These are phyloP conservation scores for Beaufortia kweichowensis DNA, from an alignment of 2,113 vertebrate species.

Conservation along the genomic window DNA sequence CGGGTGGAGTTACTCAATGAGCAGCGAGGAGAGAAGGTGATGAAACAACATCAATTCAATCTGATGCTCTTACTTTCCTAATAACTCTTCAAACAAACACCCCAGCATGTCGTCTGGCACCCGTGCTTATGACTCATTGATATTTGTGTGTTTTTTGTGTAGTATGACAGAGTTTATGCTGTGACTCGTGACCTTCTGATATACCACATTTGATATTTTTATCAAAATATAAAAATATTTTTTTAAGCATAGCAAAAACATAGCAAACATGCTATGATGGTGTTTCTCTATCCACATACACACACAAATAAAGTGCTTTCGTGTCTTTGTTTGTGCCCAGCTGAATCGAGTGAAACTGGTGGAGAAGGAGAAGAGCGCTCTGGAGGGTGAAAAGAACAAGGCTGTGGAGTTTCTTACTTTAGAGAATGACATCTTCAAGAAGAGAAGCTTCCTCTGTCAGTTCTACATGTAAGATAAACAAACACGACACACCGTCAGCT, in stretches of 20 bases:
- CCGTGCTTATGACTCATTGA: no score
- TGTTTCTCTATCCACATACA: no score
- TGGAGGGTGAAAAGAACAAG: conserved; percentile 92
- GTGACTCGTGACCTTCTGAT: no score
- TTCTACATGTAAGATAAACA: conserved; percentile 86
- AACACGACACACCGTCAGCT: neutral
- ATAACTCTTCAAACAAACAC: no score
- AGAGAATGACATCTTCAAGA: conserved; percentile 90
- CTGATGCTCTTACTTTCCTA: neutral
- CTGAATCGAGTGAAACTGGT: conserved; percentile 95
- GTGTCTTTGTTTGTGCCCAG: conserved; percentile 64
- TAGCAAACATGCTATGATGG: no score
- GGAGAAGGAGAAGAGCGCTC: conserved; percentile 93
- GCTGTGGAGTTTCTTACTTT: conserved; percentile 90
- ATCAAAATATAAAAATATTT: no score
- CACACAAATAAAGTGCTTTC: no score
- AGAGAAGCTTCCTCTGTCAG: conserved; percentile 86
- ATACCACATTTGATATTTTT: no score
- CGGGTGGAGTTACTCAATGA: conserved; percentile 91
- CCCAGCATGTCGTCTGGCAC: no score
- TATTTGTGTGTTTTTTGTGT: no score
- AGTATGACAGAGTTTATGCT: no score
- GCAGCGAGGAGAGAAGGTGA: conserved; percentile 92
- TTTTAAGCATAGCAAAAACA: no score
- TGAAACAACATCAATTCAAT: conserved; percentile 62